Evolutionary conservation across 53 echinoderm and acorn worm species (phyloP), one percentile per base, ranked within the genome.

Genomic region (Holothuria leucospilota): DNA sequence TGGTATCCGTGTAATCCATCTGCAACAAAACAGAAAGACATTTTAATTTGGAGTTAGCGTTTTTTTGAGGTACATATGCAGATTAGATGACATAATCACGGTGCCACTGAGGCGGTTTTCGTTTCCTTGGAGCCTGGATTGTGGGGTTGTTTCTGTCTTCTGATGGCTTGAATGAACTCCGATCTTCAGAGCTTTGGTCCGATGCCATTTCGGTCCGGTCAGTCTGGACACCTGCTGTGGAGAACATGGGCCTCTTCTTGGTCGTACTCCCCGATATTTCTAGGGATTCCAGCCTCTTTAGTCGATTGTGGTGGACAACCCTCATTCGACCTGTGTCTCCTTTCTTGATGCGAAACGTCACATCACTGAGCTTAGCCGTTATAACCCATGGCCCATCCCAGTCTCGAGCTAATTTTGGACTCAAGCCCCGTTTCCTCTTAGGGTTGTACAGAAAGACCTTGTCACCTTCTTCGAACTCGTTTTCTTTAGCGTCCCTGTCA

Each of bases 321-420:
- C 60, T 58, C 60, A 13, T 79, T 20, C n/a, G 9, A 14, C 23
- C 10, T 11, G 59, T 79, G 2, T 23, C 27, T 1, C 24, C 10
- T 15, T 59, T 59, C 79, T 79, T 79, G 26, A 79, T 79, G 26
- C 79, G 25, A 53, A 59, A 79, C 14, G 61, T 79, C 26, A 79
- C 79, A 60, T 79, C 79, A 29, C 79, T 79, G 8, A 79, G 38
- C 5, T 20, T 29, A 28, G 59, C 79, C 0, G 2, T 29, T 10
- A 60, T 25, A 20, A 30, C 24, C 64, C 64, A 82, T 63, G 67
- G 82, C 16, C 82, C 82, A 24, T 82, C 64, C 82, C 40, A 64
- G 2, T 39, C 24, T 11, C 26, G 39, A 42, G 23, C 40, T 2
- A 82, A 26, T 21, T 82, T 82, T 10, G 64, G 82, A 64, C 65